Evolutionary conservation across 2,797 vertebrate species (phyloP).

Genomic region (Sebastes glaucus): DNA sequence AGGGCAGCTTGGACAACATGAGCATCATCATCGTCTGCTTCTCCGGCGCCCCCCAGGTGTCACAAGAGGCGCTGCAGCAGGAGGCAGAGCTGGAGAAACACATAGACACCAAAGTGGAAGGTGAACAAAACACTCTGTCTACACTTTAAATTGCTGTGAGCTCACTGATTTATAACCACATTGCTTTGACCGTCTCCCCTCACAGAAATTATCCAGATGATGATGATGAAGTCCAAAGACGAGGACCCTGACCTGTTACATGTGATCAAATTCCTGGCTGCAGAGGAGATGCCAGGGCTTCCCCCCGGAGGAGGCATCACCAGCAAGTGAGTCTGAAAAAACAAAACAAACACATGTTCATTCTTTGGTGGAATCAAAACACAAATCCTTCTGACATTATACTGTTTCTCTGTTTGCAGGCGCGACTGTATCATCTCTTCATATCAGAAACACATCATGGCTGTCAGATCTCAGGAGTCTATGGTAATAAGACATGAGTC

Average conservation of each 20-base stretch:
- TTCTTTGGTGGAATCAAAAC: neutral
- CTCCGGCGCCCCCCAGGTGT: conserved; percentile 81
- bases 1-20: conserved; percentile 90
- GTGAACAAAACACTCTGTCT: conserved; percentile 50
- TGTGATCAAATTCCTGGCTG: conserved; percentile 83
- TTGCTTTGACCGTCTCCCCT: neutral
- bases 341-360: neutral
- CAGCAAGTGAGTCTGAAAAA: conserved; percentile 80
- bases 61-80: conserved; percentile 79
- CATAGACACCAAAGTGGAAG: conserved; percentile 83
- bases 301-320: conserved; percentile 87
- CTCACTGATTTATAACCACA: neutral
- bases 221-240: conserved; percentile 75
- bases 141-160: too few relatives aligned
- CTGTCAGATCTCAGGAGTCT: conserved; percentile 63
- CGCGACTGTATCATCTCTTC: conserved; percentile 82
- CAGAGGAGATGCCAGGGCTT: conserved; percentile 81
- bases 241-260: conserved; percentile 79
- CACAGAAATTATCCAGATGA: conserved; percentile 78
- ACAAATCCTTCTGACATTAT: neutral
- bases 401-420: conserved; percentile 57
- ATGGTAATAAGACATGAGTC: conserved; percentile 66
- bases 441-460: conserved; percentile 79
- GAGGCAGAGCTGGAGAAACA: conserved; percentile 78
- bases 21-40: conserved; percentile 88